A percentile compares a stretch with the other conserved stretches of the same genome.
Evolutionary conservation across 2,888 invertebrate genomes (phyloP).

Genomic region (Metalampra italica): DNA sequence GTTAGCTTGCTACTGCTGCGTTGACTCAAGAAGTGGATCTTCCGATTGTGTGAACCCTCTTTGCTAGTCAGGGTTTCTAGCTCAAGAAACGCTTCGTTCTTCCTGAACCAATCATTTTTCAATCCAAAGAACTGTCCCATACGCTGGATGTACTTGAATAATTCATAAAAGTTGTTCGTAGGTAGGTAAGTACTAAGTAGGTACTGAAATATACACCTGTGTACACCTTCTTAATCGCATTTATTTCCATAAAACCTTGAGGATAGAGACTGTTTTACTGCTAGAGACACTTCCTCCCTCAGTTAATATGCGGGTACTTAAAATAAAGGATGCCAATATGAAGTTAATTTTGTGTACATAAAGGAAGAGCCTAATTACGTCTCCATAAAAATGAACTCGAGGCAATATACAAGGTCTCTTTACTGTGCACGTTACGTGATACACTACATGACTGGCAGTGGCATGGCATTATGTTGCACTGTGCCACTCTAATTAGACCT

Average conservation of each 20-base stretch:
- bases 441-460: not conserved
- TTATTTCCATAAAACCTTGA: constrained; percentile 1
- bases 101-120: no score
- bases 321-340: constrained; percentile 6
- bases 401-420: constrained; percentile 19
- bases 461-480: not conserved
- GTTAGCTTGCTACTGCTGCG: no score
- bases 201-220: no score
- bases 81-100: no score
- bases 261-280: constrained; percentile 2
- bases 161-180: no score
- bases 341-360: constrained; percentile 17
- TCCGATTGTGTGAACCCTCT: no score
- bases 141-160: no score
- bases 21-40: no score
- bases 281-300: constrained; percentile 1
- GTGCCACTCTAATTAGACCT: not conserved
- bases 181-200: no score
- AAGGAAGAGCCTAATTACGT: constrained; percentile 24
- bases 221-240: not conserved
- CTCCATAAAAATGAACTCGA: constrained; percentile 13
- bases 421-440: not conserved
- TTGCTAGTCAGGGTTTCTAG: no score
- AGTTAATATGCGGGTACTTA: not conserved
- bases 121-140: no score